These are phyloP conservation scores for Actinemys pallida DNA, from an alignment of 2,113 vertebrate species.

Conservation along the genomic window DNA sequence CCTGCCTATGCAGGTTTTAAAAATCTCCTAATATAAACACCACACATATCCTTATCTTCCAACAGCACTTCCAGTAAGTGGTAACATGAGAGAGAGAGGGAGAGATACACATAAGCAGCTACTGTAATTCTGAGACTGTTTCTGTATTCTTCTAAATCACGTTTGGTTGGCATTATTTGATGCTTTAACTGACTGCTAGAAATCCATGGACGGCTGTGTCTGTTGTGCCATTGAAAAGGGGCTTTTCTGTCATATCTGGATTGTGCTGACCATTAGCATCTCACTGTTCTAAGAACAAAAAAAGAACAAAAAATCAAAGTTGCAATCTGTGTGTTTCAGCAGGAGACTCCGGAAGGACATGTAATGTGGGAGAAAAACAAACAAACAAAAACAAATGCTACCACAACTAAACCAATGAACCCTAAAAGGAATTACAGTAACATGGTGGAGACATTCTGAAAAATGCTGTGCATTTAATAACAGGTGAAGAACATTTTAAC, in stretches of 20 bases:
- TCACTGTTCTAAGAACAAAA: conserved; percentile 44
- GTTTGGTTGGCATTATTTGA: conserved; percentile 37
- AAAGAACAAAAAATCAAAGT: conserved; percentile 4
- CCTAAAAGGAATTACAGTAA: conserved; percentile 51
- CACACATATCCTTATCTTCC: conserved; percentile 41
- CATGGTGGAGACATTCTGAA: conserved; percentile 49
- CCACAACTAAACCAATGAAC: conserved; percentile 56
- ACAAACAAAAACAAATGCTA: background rate
- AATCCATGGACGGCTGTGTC: conserved; percentile 53
- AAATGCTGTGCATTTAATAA: conserved; percentile 40
- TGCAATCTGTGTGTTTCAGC: conserved; percentile 58
- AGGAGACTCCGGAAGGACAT: conserved; percentile 47
- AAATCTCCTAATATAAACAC: conserved; percentile 31
- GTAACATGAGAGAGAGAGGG: conserved; percentile 1
- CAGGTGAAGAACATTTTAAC: conserved; percentile 46
- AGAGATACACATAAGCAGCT: background rate
- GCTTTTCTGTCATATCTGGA: conserved; percentile 35
- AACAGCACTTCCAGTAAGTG: conserved; percentile 67
- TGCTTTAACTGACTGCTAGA: conserved; percentile 74
- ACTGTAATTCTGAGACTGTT: conserved; percentile 13
- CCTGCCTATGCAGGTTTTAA: conserved; percentile 46
- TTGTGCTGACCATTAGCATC: conserved; percentile 63
- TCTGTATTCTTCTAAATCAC: background rate
- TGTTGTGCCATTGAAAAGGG: conserved; percentile 47
- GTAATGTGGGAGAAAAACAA: background rate